These are phyloP conservation scores for Scelioninae gen. 1 DNA, from an alignment of 2,888 invertebrate species.

Conservation along the genomic window DNA sequence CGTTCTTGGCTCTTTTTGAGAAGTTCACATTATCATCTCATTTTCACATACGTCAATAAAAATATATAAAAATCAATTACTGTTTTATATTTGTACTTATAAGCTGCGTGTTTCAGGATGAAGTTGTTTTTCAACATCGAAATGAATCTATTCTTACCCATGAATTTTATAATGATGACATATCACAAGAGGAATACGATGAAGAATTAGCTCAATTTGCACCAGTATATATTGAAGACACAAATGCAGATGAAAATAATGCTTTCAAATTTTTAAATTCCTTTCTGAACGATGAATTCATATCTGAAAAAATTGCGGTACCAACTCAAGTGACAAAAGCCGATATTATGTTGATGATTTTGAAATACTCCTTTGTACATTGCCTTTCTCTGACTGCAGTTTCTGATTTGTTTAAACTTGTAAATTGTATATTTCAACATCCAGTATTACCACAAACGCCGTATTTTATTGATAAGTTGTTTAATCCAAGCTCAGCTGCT, in stretches of 20 bases:
- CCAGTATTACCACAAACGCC: conserved; percentile 48
- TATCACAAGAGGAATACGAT: not conserved
- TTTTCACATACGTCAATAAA: no score
- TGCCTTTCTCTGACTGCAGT: conserved; percentile 10
- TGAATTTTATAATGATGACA: not conserved
- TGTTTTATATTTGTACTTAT: no score
- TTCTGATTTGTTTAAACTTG: conserved; percentile 23
- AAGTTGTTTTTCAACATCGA: no score
- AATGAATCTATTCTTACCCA: no score
- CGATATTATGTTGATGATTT: conserved; percentile 27
- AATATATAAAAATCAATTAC: no score
- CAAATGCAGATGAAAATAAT: not conserved
- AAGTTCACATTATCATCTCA: no score
- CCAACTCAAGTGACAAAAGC: conserved; percentile 6
- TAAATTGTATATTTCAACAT: conserved; percentile 15
- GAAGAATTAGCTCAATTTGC: conserved; percentile 4
- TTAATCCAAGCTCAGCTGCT: conserved; percentile 32
- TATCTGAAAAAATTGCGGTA: not conserved
- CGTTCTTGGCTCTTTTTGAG: no score
- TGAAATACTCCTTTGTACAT: conserved; percentile 27
- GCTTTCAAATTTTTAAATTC: conserved; percentile 21
- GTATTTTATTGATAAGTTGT: conserved; percentile 60
- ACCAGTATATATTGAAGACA: not conserved
- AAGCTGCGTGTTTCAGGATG: no score
- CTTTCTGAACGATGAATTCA: conserved; percentile 11